phyloP scores from a whole-genome alignment of 2,797 vertebrate species.

The Ataeniobius toweri region DNA sequence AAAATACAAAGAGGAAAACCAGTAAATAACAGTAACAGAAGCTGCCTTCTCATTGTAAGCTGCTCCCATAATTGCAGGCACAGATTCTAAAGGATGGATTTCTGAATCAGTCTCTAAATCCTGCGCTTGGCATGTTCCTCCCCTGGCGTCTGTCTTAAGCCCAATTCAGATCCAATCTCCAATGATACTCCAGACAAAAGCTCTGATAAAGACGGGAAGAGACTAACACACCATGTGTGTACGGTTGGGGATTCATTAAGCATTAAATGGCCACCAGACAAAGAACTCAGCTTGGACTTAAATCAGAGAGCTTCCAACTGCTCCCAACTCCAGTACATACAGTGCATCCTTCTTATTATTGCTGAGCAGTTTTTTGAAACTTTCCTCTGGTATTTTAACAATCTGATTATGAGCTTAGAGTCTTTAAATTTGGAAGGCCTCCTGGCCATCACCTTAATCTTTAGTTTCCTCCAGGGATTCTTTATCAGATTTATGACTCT shows the following conservation, averaged over 20 bases:
- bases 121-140: conserved; percentile 49
- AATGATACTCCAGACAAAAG: conserved; percentile 39
- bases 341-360: too few species aligned
- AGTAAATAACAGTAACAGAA: conserved; percentile 19
- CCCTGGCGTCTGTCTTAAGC: conserved; percentile 42
- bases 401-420: background rate
- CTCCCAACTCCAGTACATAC: too few species aligned
- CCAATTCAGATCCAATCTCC: conserved; percentile 52
- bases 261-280: conserved; percentile 35
- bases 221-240: conserved; percentile 10
- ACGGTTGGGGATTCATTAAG: conserved; percentile 39
- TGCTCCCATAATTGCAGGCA: conserved; percentile 32
- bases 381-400: too few species aligned
- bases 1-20: conserved; percentile 23
- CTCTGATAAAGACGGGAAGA: conserved; percentile 31
- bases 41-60: conserved; percentile 37
- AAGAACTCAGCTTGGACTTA: conserved; percentile 38
- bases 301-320: conserved; percentile 21
- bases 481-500: background rate
- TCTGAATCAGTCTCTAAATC: conserved; percentile 56
- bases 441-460: background rate
- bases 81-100: conserved; percentile 45
- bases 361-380: too few species aligned
- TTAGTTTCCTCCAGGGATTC: background rate
- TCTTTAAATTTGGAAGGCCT: background rate